phyloP scores from a whole-genome alignment of 2,113 vertebrate species.

The Clarias batrachus region DNA sequence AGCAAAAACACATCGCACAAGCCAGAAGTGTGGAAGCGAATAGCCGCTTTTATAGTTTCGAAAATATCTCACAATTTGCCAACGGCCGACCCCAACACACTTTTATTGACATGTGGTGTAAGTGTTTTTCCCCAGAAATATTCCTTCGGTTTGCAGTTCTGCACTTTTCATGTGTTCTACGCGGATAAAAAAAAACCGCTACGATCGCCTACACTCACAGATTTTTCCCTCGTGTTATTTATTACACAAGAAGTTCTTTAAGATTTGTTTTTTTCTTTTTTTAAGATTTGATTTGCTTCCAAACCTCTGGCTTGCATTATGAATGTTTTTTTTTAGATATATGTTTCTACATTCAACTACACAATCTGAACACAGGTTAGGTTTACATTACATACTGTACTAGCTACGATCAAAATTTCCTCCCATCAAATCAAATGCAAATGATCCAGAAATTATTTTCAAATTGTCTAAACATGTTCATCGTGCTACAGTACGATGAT shows the following conservation, averaged over 20 bases:
- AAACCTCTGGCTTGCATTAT: not conserved
- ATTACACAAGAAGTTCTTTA: not conserved
- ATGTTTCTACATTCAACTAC: slow-evolving; percentile 1
- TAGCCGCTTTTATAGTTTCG: not conserved
- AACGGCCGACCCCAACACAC: not conserved
- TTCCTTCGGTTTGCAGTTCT: not conserved
- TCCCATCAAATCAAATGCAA: not conserved
- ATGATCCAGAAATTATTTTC: not conserved
- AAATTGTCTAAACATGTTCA: not conserved
- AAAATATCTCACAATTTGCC: slow-evolving; percentile 12
- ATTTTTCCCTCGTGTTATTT: not conserved
- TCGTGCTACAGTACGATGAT: not conserved
- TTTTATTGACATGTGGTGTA: slow-evolving; percentile 1
- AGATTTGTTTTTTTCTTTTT: not conserved
- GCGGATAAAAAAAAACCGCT: not conserved
- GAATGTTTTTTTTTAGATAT: not conserved
- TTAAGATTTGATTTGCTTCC: not conserved
- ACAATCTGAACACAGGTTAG: not conserved
- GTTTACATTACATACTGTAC: not conserved
- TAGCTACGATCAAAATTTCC: not conserved
- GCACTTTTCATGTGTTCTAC: not conserved
- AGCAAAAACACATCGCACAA: not conserved
- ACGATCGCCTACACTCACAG: not conserved
- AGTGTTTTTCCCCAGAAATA: not conserved
- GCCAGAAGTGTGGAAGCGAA: slow-evolving; percentile 1